Conservation (phyloP, 1,140 invertebrate species). For the Scaptomyza graminum region DNA sequence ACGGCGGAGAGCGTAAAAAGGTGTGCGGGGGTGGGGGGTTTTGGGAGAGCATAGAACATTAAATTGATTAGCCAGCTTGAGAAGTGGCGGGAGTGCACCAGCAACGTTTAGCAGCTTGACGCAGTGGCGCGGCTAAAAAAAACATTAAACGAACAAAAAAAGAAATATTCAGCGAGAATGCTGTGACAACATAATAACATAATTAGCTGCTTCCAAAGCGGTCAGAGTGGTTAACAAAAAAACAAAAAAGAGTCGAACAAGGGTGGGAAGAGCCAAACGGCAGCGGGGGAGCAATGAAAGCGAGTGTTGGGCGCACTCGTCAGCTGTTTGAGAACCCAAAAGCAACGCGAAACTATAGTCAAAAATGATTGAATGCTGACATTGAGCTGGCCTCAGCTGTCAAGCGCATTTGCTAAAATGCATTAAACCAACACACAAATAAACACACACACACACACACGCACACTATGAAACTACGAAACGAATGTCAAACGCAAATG, state of each 20-base stretch:
- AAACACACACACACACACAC: constrained; percentile 18
- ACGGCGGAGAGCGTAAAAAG: constrained; percentile 41
- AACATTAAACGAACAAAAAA: constrained; percentile 4
- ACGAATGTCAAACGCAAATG: constrained; percentile 26
- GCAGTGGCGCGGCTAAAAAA: constrained; percentile 3
- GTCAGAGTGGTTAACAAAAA: constrained; percentile 30
- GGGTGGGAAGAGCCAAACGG: background rate
- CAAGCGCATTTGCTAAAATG: constrained; percentile 77
- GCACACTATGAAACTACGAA: constrained; percentile 4
- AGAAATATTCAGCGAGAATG: background rate
- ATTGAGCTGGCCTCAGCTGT: constrained; percentile 63
- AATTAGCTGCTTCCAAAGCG: constrained; percentile 66
- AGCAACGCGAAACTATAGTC: constrained; percentile 15
- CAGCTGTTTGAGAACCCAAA: constrained; percentile 36
- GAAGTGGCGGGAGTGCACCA: constrained; percentile 6
- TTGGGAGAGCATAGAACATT: constrained; percentile 24
- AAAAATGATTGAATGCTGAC: constrained; percentile 51
- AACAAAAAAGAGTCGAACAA: too few relatives aligned
- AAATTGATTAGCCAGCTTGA: constrained; percentile 64
- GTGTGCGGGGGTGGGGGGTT: background rate
- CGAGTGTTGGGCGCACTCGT: constrained; percentile 3
- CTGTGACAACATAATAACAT: constrained; percentile 75
- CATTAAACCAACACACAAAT: constrained; percentile 60
- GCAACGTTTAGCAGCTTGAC: constrained; percentile 61
- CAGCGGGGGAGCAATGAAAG: background rate